Evolutionary conservation across 2,113 vertebrate genomes (phyloP).

Genomic region (Anseranas semipalmata): DNA sequence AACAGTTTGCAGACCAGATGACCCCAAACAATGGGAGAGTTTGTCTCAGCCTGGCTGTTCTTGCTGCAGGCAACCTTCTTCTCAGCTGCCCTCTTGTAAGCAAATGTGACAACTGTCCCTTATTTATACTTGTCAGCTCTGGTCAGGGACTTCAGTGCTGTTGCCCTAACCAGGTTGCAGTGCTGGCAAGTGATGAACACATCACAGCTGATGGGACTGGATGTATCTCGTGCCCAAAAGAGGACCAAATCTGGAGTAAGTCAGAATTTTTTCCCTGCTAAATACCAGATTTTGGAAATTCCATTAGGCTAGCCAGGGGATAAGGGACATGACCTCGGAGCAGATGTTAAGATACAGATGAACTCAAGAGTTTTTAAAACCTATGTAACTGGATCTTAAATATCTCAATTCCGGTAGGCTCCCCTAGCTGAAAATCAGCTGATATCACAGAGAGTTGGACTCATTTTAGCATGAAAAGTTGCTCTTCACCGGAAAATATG

Average conservation of each 20-base stretch:
- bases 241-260: background rate
- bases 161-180: background rate
- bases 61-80: background rate
- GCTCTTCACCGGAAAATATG: background rate
- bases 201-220: background rate
- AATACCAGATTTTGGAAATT: background rate
- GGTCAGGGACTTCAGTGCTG: background rate
- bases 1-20: slow-evolving; percentile 59
- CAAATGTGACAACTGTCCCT: background rate
- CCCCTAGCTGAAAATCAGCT: background rate
- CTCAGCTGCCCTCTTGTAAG: background rate
- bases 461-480: background rate
- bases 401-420: background rate
- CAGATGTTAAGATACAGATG: background rate
- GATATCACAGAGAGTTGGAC: background rate
- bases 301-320: background rate
- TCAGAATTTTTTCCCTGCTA: background rate
- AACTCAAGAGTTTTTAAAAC: background rate
- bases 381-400: background rate
- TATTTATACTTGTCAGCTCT: background rate
- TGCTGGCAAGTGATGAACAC: background rate
- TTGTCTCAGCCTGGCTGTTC: slow-evolving; percentile 37
- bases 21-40: slow-evolving; percentile 53
- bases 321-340: background rate
- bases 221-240: background rate